A percentile compares a stretch with the other conserved stretches of the same genome.
These are phyloP conservation scores for Pegea sp. DNA, from an alignment of 23 tunicate genomes.

Conservation along the genomic window DNA sequence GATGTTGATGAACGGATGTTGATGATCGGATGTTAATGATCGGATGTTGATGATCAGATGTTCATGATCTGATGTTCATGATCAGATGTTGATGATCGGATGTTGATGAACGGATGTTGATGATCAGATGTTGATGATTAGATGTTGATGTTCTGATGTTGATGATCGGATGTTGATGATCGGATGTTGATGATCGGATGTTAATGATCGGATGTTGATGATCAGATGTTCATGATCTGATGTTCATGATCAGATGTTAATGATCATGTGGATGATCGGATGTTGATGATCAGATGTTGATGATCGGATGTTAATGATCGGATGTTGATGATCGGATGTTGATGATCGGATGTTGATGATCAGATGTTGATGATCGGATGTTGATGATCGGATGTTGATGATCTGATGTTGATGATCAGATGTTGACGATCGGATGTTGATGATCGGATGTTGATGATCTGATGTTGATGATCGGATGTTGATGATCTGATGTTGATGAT, in stretches of 20 bases:
- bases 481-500: neutral
- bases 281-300: slow-evolving; percentile 4
- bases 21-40: slow-evolving; percentile 7
- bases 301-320: slow-evolving; percentile 7
- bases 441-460: slow-evolving; percentile 7
- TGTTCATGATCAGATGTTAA: neutral
- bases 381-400: slow-evolving; percentile 6
- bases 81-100: slow-evolving; percentile 12
- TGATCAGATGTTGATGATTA: neutral
- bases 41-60: slow-evolving; percentile 6
- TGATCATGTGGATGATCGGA: too few species aligned
- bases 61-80: slow-evolving; percentile 1
- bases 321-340: slow-evolving; percentile 7
- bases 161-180: slow-evolving; percentile 6
- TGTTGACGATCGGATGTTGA: slow-evolving; percentile 4
- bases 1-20: slow-evolving; percentile 5
- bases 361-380: slow-evolving; percentile 11
- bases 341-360: neutral
- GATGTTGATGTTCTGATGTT: slow-evolving; percentile 8
- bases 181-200: slow-evolving; percentile 1
- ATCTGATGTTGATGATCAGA: slow-evolving; percentile 2
- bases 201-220: slow-evolving; percentile 1
- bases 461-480: slow-evolving; percentile 7
- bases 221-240: slow-evolving; percentile 12
- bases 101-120: slow-evolving; percentile 7